A percentile compares a stretch with the other conserved stretches of the same genome.
phyloP scores from a whole-genome alignment of 2,113 vertebrate genomes.

The Spheniscus mendiculus region DNA sequence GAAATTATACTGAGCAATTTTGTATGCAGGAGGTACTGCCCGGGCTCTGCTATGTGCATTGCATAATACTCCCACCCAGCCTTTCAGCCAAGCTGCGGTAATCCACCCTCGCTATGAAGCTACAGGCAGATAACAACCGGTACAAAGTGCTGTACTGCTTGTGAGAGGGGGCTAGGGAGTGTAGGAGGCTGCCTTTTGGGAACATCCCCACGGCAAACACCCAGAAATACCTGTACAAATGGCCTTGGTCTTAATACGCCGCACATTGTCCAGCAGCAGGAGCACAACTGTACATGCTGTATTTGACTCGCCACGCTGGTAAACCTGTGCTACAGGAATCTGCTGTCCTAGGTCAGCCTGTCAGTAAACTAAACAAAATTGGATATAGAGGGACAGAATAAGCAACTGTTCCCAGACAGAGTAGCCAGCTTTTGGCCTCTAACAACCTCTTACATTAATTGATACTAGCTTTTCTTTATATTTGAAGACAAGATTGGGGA shows the following conservation, averaged over 20 bases:
- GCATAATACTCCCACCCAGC: background rate
- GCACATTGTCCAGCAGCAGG: background rate
- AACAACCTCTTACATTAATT: background rate
- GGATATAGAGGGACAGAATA: background rate
- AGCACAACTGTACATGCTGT: rapidly evolving
- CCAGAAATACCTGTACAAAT: background rate
- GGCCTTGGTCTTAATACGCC: rapidly evolving
- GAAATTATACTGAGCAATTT: background rate
- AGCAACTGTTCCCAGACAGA: background rate
- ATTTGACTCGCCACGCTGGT: background rate
- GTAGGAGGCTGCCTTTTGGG: background rate
- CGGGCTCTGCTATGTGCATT: background rate
- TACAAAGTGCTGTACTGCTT: background rate
- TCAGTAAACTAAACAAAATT: background rate
- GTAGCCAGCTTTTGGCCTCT: background rate
- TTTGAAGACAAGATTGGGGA: background rate
- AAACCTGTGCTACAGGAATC: background rate
- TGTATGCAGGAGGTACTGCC: background rate
- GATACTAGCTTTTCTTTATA: background rate
- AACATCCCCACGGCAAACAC: background rate
- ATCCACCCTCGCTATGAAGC: background rate
- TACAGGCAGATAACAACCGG: background rate
- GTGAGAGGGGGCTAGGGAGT: background rate
- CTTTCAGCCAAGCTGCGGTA: background rate
- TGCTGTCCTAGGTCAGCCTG: background rate